Evolutionary conservation across 2,113 vertebrate species (phyloP), one percentile per base, ranked within the genome.

Genomic region (Malurus cyaneus): DNA sequence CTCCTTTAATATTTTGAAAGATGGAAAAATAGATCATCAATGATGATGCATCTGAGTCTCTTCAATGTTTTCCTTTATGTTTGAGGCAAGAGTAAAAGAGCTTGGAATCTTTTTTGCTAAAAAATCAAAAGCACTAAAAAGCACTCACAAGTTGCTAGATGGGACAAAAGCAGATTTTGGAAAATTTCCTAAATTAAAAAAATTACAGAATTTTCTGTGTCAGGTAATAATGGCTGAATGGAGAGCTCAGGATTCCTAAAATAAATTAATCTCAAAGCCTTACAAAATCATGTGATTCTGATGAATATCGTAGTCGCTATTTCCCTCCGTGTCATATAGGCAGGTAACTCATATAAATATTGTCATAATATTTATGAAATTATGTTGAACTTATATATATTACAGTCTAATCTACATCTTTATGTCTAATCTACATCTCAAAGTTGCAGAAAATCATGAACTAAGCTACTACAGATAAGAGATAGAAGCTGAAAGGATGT

Each of bases 111-210:
- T 42, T 74, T 56, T 44, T 18, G 0, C 5, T 59, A 14, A 47
- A 14, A 39, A 36, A 76, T 62, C 5, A 31, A 61, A 61, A 44
- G 6, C 23, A 46, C 4, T 67, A 8, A 52, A 66, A 67, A 49
- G 1, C 1, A 16, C 82, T 65, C 6, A 29, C 1, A 18, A 53
- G 1, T 29, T 73, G 1, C 18, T 78, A 26, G 14, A 32, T 26
- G 3, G 6, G 3, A 8, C 12, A 65, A 80, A 18, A 34, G 4
- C 12, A 56, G 32, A 65, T 42, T 56, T 46, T 49, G 4, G 2
- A 34, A 8, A 46, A 36, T 28, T 41, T 54, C 17, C 8, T 62
- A 31, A 54, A 31, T 31, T n/a, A 7, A 62, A 62, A 36, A 66
- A 2, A 4, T 5, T 26, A 49, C 3, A 21, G 72, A 36, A 18